Base-by-base conservation (phyloP, 2,888 invertebrate genomes). In the Melinaea menophilus region DNA sequence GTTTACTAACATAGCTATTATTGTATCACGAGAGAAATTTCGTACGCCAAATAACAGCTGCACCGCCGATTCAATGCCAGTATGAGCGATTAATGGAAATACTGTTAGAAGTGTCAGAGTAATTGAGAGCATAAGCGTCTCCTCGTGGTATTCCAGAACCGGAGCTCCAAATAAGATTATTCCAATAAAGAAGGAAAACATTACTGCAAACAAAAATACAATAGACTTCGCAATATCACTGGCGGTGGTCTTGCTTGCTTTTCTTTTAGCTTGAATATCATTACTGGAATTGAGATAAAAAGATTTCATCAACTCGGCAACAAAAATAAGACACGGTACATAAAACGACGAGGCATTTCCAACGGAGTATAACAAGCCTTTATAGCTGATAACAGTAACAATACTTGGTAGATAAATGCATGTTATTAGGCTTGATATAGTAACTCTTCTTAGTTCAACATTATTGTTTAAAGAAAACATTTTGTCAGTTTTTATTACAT, bases 131-230 rank as follows among this genome's bases (percentile, higher is more conserved):
- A 94, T 93, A 34, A 93, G 84, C 0, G 95, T 95, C 80, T 94
- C 93, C 75, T 94, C 93, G 48, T 93, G 92, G 64, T 92, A 89
- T 7, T 91, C 92, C 55, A 93, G 78, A 4, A 94, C 79, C 4
- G 94, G 94, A 0, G 95, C 95, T 47, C 95, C 95, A 71, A 95
- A 94, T 58, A 95, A 73, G 58, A 95, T 92, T 22, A 94, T 92
- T 4, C 92, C 84, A 3, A 92, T 68, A 72, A 94, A 94, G 76
- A 92, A 94, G 61, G 92, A 75, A 48, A 87, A 79, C 51, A 90
- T 85, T 35, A 92, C 86, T 37, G 90, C 78, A 0, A 91, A 68
- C 2, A 92, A 75, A 56, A 91, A 85, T 4, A 91, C 69, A 0
- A 85, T 65, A 62, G 91, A 88, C 76, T 92, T 94, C 5, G 92